These are phyloP conservation scores for Hartigia nigra DNA, from an alignment of 2,888 invertebrate genomes.

Conservation along the genomic window DNA sequence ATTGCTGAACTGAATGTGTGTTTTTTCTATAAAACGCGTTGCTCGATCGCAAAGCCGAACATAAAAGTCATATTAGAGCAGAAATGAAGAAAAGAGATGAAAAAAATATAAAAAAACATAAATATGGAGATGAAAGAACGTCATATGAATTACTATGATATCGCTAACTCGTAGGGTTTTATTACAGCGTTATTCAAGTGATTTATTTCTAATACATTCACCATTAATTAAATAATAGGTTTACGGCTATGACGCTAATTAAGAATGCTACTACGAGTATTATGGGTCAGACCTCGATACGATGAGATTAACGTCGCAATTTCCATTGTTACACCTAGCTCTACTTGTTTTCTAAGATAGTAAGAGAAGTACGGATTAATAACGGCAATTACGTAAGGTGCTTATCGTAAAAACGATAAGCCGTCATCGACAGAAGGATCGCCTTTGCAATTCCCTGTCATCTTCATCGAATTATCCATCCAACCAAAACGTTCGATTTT, in stretches of 20 bases:
- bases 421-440: background rate
- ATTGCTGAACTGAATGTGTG: background rate
- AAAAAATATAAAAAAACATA: background rate
- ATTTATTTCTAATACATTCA: conserved; percentile 21
- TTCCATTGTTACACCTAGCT: no score
- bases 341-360: background rate
- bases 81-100: background rate
- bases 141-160: conserved; percentile 11
- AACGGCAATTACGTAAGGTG: background rate
- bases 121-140: background rate
- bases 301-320: background rate
- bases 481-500: background rate
- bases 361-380: background rate
- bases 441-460: background rate
- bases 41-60: conserved; percentile 10
- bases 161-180: conserved; percentile 13
- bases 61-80: background rate
- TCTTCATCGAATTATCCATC: background rate
- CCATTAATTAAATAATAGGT: conserved; percentile 14
- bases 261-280: background rate
- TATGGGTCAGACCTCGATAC: background rate
- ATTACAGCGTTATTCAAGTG: conserved; percentile 19
- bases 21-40: background rate
- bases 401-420: background rate
- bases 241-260: background rate